These are phyloP conservation scores for Tetropium fuscum DNA, from an alignment of 2,888 invertebrate species.

Conservation along the genomic window DNA sequence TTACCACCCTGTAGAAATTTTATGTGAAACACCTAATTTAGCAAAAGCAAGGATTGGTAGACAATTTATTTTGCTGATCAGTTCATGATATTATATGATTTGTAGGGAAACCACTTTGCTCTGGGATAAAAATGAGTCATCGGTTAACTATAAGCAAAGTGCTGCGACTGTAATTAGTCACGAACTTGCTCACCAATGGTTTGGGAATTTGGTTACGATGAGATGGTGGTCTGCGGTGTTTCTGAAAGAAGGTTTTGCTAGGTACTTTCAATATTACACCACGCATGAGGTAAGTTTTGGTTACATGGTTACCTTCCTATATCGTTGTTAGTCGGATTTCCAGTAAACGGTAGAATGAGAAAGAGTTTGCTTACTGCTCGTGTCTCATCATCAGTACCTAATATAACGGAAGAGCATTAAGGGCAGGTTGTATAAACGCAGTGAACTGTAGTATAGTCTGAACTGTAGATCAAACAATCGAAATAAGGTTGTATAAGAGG, in stretches of 20 bases:
- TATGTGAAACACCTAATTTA: neutral
- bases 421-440: no score
- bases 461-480: no score
- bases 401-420: no score
- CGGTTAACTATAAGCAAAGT: slow-evolving; percentile 72
- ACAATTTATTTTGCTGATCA: no score
- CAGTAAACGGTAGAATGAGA: no score
- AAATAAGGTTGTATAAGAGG: no score
- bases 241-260: slow-evolving; percentile 82
- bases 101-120: slow-evolving; percentile 72
- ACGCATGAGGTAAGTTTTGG: slow-evolving; percentile 67
- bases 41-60: no score
- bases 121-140: slow-evolving; percentile 64
- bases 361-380: no score
- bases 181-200: slow-evolving; percentile 87
- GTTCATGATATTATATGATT: no score
- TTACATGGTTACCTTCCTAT: neutral
- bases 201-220: slow-evolving; percentile 81
- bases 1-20: no score
- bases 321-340: neutral
- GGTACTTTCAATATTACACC: slow-evolving; percentile 78
- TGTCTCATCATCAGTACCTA: no score
- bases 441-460: no score
- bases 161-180: slow-evolving; percentile 79
- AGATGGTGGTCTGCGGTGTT: slow-evolving; percentile 82